Conservation (phyloP, 2,888 invertebrate species). For the Invenusta paracnida region DNA sequence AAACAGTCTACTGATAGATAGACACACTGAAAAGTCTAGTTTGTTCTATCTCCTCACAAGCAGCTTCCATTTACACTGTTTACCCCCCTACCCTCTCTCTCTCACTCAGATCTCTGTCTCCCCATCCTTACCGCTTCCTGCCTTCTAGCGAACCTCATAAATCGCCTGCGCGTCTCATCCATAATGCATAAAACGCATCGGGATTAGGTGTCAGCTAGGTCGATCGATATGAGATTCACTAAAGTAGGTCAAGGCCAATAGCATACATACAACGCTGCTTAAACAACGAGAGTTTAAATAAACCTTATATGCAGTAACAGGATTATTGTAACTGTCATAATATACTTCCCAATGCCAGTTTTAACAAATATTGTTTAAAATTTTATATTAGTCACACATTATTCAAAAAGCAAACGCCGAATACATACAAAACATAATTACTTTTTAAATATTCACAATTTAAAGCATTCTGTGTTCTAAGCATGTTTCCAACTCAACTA, state of each 20-base stretch:
- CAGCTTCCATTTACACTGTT: not conserved
- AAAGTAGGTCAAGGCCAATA: not conserved
- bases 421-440: too few relatives aligned
- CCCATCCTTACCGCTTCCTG: not conserved
- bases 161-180: not conserved
- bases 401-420: too few relatives aligned
- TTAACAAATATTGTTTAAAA: too few relatives aligned
- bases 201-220: not conserved
- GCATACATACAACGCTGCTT: slow-evolving; percentile 4
- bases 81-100: not conserved
- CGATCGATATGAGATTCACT: slow-evolving; percentile 1
- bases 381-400: too few relatives aligned
- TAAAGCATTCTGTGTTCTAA: too few relatives aligned
- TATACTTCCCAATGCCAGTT: too few relatives aligned
- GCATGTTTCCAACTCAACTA: too few relatives aligned
- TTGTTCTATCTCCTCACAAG: not conserved
- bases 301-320: not conserved
- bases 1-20: not conserved
- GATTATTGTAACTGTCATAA: too few relatives aligned
- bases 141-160: not conserved
- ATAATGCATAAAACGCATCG: not conserved
- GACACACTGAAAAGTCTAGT: not conserved
- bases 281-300: not conserved
- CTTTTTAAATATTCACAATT: too few relatives aligned
- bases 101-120: not conserved